These are phyloP conservation scores for Xenops minutus DNA, from an alignment of 2,797 vertebrate genomes.

Conservation along the genomic window DNA sequence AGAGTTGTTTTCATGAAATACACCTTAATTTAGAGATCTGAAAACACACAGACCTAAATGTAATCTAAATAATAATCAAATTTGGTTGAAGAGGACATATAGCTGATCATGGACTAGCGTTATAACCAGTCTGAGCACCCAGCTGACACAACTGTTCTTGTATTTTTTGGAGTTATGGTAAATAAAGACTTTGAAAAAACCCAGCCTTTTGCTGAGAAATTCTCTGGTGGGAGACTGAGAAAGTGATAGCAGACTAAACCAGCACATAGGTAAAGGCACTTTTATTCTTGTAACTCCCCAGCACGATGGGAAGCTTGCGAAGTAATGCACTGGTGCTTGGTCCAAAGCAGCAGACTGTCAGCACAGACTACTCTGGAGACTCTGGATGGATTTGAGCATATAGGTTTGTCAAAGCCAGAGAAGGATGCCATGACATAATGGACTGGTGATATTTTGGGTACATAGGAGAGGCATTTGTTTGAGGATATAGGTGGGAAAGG, in stretches of 20 bases:
- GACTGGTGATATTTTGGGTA: not conserved
- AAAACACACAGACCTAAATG: not conserved
- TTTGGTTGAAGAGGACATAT: not conserved
- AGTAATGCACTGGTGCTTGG: not conserved
- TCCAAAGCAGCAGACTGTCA: not conserved
- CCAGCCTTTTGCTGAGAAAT: not conserved
- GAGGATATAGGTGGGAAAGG: not conserved
- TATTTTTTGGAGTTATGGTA: not conserved
- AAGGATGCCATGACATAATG: not conserved
- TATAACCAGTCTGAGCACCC: not conserved
- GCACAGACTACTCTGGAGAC: not conserved
- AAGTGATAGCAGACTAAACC: not conserved
- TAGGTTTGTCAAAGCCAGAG: not conserved
- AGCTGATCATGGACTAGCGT: not conserved
- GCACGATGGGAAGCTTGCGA: rapidly evolving
- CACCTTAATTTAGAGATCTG: not conserved
- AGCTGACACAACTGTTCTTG: not conserved
- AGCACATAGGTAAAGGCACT: not conserved
- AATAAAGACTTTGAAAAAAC: not conserved
- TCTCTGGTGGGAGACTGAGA: not conserved
- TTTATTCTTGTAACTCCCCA: not conserved
- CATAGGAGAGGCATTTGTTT: not conserved
- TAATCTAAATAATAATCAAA: not conserved
- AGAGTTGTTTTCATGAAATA: not conserved
- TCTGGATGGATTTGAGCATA: not conserved